phyloP scores from a whole-genome alignment of 2,888 invertebrate genomes.

The Pyrochroa serraticornis region DNA sequence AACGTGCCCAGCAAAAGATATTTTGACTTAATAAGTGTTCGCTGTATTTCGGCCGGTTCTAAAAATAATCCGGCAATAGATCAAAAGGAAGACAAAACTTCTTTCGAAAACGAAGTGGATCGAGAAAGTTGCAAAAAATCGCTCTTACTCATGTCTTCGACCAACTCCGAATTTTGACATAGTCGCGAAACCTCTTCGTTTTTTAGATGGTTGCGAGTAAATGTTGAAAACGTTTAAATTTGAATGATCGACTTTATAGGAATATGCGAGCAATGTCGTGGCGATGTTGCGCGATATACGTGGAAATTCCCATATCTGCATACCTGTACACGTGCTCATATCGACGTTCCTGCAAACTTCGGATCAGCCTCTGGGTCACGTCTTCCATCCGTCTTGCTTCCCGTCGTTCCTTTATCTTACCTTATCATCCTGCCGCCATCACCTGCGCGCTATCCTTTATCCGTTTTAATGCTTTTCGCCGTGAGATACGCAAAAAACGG shows the following conservation, averaged over 20 bases:
- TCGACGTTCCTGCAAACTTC: constrained; percentile 27
- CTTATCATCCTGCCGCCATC: constrained; percentile 24
- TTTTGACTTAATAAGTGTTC: not conserved
- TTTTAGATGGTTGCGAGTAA: too few species aligned
- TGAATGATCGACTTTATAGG: not conserved
- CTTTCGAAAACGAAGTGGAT: too few species aligned
- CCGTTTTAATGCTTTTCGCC: constrained; percentile 10
- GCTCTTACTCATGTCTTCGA: too few species aligned
- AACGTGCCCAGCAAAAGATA: not conserved
- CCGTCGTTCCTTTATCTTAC: constrained; percentile 26
- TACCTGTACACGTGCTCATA: constrained; percentile 28
- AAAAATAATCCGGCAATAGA: too few species aligned
- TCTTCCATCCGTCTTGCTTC: constrained; percentile 33
- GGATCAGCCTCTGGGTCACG: constrained; percentile 29
- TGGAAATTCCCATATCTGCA: constrained; percentile 7
- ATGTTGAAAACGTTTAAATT: too few species aligned
- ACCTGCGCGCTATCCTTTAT: constrained; percentile 21
- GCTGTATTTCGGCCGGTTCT: not conserved
- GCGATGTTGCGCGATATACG: too few species aligned
- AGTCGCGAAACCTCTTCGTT: too few species aligned
- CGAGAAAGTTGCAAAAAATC: too few species aligned
- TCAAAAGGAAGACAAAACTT: too few species aligned
- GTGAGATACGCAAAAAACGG: not conserved
- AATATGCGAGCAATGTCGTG: not conserved
- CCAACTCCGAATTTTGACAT: too few species aligned